phyloP scores from a whole-genome alignment of 2,113 vertebrate species.

The Gobio gobio region DNA sequence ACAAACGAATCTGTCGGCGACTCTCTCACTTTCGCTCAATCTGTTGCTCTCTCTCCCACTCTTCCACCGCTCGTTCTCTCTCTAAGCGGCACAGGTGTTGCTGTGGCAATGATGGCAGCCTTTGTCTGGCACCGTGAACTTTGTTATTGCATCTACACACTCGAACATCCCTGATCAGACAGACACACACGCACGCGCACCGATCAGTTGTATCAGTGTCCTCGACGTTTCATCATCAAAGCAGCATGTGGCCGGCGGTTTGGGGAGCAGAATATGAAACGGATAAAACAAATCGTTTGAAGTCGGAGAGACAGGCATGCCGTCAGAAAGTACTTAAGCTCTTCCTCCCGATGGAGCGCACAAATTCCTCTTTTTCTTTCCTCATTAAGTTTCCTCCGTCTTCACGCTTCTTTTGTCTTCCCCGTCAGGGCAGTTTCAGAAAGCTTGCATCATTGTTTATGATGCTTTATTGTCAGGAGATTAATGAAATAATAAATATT shows the following conservation, averaged over 20 bases:
- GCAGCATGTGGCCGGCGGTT: conserved; percentile 73
- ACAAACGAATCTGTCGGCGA: conserved; percentile 43
- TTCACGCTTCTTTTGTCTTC: conserved; percentile 51
- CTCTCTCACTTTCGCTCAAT: conserved; percentile 25
- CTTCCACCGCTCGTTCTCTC: conserved; percentile 9
- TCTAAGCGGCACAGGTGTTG: conserved; percentile 59
- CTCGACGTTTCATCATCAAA: conserved; percentile 85
- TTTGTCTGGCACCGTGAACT: conserved; percentile 62
- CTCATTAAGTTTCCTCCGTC: conserved; percentile 54
- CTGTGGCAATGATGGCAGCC: conserved; percentile 50
- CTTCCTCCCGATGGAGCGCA: conserved; percentile 73
- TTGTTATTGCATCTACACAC: conserved; percentile 62
- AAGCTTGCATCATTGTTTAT: conserved; percentile 78
- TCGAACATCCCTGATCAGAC: conserved; percentile 52
- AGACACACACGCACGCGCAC: conserved; percentile 37
- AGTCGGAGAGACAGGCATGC: conserved; percentile 81
- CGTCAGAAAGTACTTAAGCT: conserved; percentile 80
- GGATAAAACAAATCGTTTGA: conserved; percentile 85
- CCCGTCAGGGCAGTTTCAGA: conserved; percentile 69
- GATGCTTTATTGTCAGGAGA: conserved; percentile 67
- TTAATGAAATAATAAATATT: conserved; percentile 75
- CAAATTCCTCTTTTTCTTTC: conserved; percentile 61
- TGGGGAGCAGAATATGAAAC: conserved; percentile 79
- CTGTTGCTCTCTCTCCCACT: conserved; percentile 40
- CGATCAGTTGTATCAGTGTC: conserved; percentile 72